Percentiles rank a stretch among this genome's conserved stretches.
phyloP scores from a whole-genome alignment of 2,113 vertebrate genomes.

The Hassar affinis region DNA sequence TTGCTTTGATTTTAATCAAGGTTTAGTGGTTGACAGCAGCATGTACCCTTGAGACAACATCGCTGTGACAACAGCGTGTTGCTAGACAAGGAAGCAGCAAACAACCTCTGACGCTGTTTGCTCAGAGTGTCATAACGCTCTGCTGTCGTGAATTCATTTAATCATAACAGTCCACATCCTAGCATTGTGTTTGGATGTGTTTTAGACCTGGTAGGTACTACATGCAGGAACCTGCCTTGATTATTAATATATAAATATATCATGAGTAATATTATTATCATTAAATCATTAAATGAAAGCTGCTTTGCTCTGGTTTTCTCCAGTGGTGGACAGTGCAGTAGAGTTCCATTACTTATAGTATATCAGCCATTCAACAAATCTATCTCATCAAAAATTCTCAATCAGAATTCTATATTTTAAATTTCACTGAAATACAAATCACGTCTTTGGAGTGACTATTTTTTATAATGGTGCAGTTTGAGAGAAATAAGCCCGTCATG shows the following conservation, averaged over 20 bases:
- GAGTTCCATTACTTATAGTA: not conserved
- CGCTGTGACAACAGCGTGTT: constrained; percentile 31
- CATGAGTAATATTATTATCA: not conserved
- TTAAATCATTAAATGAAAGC: not conserved
- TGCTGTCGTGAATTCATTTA: constrained; percentile 3
- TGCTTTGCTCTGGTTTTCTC: not conserved
- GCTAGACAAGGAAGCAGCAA: constrained; percentile 28
- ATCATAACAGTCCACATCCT: not conserved
- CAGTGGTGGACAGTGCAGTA: not conserved
- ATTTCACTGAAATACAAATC: not conserved
- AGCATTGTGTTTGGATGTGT: not conserved
- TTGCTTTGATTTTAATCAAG: constrained; percentile 57
- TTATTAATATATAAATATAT: not conserved
- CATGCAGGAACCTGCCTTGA: not conserved
- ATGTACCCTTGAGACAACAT: constrained; percentile 17
- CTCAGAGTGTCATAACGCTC: constrained; percentile 13
- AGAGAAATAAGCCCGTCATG: not conserved
- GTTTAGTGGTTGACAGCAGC: constrained; percentile 28
- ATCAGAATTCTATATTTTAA: not conserved
- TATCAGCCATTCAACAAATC: not conserved
- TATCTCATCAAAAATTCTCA: not conserved
- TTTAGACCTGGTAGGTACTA: not conserved
- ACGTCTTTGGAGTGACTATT: not conserved
- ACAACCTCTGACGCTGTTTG: constrained; percentile 25
- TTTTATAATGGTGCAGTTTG: not conserved